These are phyloP conservation scores for Phortica okadai DNA, from an alignment of 2,888 invertebrate genomes.

Conservation along the genomic window DNA sequence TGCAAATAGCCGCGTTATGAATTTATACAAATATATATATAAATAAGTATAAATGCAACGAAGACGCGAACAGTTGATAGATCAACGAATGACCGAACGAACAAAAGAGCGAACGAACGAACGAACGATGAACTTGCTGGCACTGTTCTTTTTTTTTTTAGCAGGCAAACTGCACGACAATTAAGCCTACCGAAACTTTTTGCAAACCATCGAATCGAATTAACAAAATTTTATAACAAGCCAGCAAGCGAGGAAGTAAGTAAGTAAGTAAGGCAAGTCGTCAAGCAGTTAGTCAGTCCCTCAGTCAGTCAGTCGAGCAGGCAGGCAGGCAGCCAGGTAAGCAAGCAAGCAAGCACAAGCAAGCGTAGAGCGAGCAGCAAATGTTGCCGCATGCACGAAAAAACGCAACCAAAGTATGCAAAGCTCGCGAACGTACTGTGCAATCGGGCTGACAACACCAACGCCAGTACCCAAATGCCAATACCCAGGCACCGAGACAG, in stretches of 20 bases:
- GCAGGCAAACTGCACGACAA: background rate
- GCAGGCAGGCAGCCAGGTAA: background rate
- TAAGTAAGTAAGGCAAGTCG: background rate
- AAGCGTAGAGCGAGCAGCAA: constrained; percentile 22
- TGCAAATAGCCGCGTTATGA: background rate
- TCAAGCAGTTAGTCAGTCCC: background rate
- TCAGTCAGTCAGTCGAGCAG: background rate
- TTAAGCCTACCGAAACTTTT: background rate
- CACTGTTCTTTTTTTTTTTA: background rate
- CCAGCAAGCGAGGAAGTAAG: background rate
- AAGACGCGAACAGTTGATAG: background rate
- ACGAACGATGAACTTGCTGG: background rate
- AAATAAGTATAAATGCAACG: background rate
- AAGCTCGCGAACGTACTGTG: constrained; percentile 75
- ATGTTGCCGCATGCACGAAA: constrained; percentile 43
- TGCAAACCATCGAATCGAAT: constrained; percentile 9
- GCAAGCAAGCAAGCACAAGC: background rate
- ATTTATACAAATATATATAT: background rate
- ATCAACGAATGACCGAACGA: background rate
- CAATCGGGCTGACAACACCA: constrained; percentile 53
- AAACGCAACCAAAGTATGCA: constrained; percentile 75
- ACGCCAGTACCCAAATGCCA: constrained; percentile 36
- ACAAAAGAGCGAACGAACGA: background rate
- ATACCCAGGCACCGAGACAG: constrained; percentile 1
- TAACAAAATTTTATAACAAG: constrained; percentile 1